These are phyloP conservation scores for Notolabrus celidotus DNA, from an alignment of 2,797 vertebrate species.

Conservation along the genomic window DNA sequence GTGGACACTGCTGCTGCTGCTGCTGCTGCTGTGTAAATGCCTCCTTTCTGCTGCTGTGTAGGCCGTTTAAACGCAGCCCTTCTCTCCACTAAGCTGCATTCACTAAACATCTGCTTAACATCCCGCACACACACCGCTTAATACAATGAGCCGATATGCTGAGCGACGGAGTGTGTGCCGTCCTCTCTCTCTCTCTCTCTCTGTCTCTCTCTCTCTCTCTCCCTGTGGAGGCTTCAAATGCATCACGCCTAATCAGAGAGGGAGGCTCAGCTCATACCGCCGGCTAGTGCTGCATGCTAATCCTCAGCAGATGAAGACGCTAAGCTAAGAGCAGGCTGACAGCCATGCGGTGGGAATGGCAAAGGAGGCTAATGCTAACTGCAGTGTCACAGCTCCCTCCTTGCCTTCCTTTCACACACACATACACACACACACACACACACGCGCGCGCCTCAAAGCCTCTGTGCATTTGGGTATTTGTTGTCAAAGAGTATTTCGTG, in stretches of 20 bases:
- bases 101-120: slow-evolving; percentile 76
- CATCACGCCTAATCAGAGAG: slow-evolving; percentile 71
- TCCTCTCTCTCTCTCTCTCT: slow-evolving; percentile 38
- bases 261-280: slow-evolving; percentile 55
- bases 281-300: slow-evolving; percentile 75
- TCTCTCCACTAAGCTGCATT: slow-evolving; percentile 53
- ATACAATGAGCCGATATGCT: slow-evolving; percentile 69
- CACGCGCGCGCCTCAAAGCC: slow-evolving; percentile 31
- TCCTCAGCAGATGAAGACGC: slow-evolving; percentile 77
- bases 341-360: slow-evolving; percentile 56
- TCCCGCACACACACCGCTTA: slow-evolving; percentile 63
- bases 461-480: slow-evolving; percentile 29
- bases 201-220: slow-evolving; percentile 28
- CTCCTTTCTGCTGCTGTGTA: slow-evolving; percentile 32
- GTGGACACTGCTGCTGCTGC: slow-evolving; percentile 19
- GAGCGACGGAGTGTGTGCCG: slow-evolving; percentile 43
- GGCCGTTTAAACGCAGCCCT: slow-evolving; percentile 36
- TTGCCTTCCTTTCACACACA: slow-evolving; percentile 1
- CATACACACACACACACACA: slow-evolving; percentile 19
- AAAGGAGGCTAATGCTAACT: slow-evolving; percentile 71
- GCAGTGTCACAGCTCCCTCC: slow-evolving; percentile 48
- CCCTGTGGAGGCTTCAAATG: slow-evolving; percentile 73
- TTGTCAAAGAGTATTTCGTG: slow-evolving; percentile 37
- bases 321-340: slow-evolving; percentile 76
- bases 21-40: slow-evolving; percentile 8